Conservation (phyloP, 2,113 vertebrate species). For the Otocyon megalotis region DNA sequence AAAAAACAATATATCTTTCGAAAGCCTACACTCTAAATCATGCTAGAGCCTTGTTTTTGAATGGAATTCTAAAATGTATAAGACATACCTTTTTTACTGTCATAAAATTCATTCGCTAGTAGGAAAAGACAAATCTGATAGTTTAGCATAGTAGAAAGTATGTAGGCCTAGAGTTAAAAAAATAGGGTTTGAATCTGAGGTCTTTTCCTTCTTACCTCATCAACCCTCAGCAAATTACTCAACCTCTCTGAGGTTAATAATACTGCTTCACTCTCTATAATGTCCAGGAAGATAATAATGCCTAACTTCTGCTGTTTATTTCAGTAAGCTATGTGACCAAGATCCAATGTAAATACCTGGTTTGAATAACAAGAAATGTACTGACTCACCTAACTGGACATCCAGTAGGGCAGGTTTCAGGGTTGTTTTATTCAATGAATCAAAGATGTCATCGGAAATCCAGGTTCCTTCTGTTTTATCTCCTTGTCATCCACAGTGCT, state of each 20-base stretch:
- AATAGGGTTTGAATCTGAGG: not conserved
- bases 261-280: not conserved
- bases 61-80: not conserved
- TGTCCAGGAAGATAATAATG: not conserved
- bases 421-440: not conserved
- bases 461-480: not conserved
- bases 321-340: not conserved
- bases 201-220: not conserved
- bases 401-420: not conserved
- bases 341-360: not conserved
- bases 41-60: not conserved
- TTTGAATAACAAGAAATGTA: not conserved
- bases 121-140: not conserved
- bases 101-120: not conserved
- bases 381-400: not conserved
- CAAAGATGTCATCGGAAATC: not conserved
- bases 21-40: not conserved
- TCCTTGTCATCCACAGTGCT: not conserved
- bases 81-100: not conserved
- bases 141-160: not conserved
- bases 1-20: not conserved
- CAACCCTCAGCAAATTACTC: not conserved
- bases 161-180: not conserved
- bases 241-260: not conserved
- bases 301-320: not conserved